Base-by-base conservation (phyloP, 2,797 vertebrate species). In the Ceryle rudis region DNA sequence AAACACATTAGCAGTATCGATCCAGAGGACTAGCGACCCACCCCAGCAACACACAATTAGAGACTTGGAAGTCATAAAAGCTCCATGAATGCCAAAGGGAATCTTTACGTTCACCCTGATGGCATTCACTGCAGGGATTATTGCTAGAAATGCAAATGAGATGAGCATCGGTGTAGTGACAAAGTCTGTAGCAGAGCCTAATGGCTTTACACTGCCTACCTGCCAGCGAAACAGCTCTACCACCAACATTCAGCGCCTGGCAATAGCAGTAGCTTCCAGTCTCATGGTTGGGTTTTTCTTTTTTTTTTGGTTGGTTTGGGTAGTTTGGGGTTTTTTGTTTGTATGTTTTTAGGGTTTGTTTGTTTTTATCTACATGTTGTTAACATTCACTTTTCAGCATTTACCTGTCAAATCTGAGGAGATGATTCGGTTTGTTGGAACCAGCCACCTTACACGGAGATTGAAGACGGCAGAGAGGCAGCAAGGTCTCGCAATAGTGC, bases 31-130 rank as follows among this genome's bases (percentile, higher is more conserved):
- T 3, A 26, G 44, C 0, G 0, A 28, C 55, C 44, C 55, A 18
- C 41, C 74, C 28, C 61, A 39, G 70, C 37, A 52, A 15, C 0
- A 2, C 26, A 0, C 0, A 1, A 12, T 12, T 9, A 7, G 29
- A 60, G 73, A 39, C 52, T 71, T 6, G 16, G 69, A 54, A 70
- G 35, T 0, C 29, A 18, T 15, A 42, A 80, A 29, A 70, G 19
- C 86, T 41, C 4, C 41, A 4, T 0, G 31, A 78, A 33, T 6
- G 55, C 84, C 81, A 20, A 55, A 55, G 60, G 69, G 51, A 83
- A 37, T 15, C 15, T 19, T n/a, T 55, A 9, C 4, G 1, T 35
- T 85, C 64, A 14, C 37, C 67, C 72, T 41, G 37, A 4, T 31
- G 64, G 44, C 28, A 19, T 22, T 77, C 41, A 4, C 46, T 4